Evolutionary conservation across 2,888 invertebrate species (phyloP), one percentile per base, ranked within the genome.

Genomic region (Periphyllus acericola): DNA sequence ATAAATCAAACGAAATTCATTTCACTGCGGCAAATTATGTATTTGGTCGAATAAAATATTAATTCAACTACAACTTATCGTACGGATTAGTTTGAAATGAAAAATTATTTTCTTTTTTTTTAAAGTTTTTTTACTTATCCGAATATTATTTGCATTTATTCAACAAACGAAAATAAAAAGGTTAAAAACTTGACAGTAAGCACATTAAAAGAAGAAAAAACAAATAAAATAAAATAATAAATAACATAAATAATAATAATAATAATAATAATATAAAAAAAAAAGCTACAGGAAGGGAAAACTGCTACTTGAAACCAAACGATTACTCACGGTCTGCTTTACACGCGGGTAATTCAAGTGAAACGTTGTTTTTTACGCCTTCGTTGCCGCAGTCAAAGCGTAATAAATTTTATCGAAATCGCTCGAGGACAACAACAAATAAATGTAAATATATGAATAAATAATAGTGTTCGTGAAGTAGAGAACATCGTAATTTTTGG

Each of bases 241-340:
- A 71, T 17, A 32, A 71, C 6, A 14, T 14, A 32, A 29, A 71
- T 29, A 71, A 71, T 32, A 32, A 32, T 17, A 29, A 29, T 32
- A 71, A 32, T 71, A 71, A 32, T 32, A 71, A 71, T 71, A 71
- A 14, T 32, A 71, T 17, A 17, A 14, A 25, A 19, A 72, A 6
- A 32, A 36, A 19, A 21, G 19, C 19, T 19, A 34, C 19, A 34
- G 5, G 32, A 14, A 32, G 34, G 25, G 71, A 25, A 52, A 82
- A 82, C 46, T 71, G 71, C 32, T 83, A 72, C 72, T 52, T 72
- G 52, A 83, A 72, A 83, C 82, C 82, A 34, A 72, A 55, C 34
- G 55, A 83, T 83, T 83, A 72, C 82, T 83, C 52, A 83, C 82
- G 82, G 82, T 83, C 72, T 83, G 82, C 52, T 72, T 72, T 83